Evolutionary conservation across 2,888 invertebrate species (phyloP), one percentile per base, ranked within the genome.

Genomic region (Odontothrips loti): DNA sequence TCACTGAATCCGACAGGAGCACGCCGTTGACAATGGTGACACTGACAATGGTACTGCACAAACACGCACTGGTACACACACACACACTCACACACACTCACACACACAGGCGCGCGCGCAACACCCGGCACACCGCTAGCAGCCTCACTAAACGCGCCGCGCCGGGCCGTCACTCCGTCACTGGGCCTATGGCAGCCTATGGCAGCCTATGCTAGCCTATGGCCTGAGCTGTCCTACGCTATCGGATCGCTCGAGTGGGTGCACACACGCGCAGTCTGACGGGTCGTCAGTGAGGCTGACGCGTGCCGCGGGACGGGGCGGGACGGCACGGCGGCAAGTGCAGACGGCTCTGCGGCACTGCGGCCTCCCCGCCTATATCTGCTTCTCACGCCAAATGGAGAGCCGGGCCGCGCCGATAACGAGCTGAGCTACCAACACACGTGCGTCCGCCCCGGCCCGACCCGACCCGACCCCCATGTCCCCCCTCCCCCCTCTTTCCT

Each of bases 311-410:
- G 23, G 23, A 27, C 27, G 68, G 1, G 23, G 68, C 68, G 68
- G 68, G 34, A 6, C 34, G 34, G 34, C 34, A 43, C 34, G 6
- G 34, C 34, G 34, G 34, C 34, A 43, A 43, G 34, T 43, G 34
- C 34, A 43, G 34, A 43, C 34, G 34, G 34, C 34, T 2, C 3
- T 43, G 34, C 34, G 34, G 34, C 34, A 43, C 86, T 4, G 23
- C 23, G 27, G 11, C 27, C 23, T 27, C 34, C 34, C 34, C 34
- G 34, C 68, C 68, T 75, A 75, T 75, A 75, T 75, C 68, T 75
- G 23, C 68, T 75, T 75, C 68, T 75, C 68, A 75, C 68, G 68
- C 23, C 68, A 27, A 75, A 75, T 12, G 68, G 68, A 58, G 58
- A 15, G 58, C 58, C 58, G 17, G 15, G 58, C 58, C 68, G 23